Evolutionary conservation across 1,140 invertebrate genomes (phyloP).

Genomic region (Liolophura sinensis): DNA sequence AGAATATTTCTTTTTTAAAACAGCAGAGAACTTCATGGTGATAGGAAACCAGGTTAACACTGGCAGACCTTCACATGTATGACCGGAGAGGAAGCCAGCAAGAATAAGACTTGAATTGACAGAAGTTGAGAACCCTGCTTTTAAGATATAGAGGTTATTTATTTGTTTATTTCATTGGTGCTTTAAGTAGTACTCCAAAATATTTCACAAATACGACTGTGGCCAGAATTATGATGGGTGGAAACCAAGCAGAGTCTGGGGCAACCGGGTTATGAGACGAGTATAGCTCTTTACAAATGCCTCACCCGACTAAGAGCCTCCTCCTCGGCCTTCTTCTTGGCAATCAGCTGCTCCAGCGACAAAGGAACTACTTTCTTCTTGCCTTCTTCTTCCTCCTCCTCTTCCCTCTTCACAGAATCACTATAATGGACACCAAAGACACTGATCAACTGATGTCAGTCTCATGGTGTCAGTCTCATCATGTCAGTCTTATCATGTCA

Average conservation of each 20-base stretch:
- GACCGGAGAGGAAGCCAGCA: background rate
- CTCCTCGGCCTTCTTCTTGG: constrained; percentile 96
- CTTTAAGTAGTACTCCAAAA: too few species aligned
- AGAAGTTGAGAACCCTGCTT: too few species aligned
- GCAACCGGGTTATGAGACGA: background rate
- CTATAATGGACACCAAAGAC: constrained; percentile 1
- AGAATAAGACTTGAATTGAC: too few species aligned
- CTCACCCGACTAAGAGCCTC: constrained; percentile 68
- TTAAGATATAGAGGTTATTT: too few species aligned
- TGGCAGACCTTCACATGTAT: background rate
- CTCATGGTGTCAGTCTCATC: background rate
- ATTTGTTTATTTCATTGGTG: too few species aligned
- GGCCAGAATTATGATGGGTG: too few species aligned
- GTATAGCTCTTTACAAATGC: too few species aligned
- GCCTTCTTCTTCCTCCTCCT: constrained; percentile 70
- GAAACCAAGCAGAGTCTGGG: too few species aligned
- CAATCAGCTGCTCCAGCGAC: constrained; percentile 92
- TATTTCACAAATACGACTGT: too few species aligned
- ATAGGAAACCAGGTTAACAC: background rate
- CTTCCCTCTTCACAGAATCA: too few species aligned
- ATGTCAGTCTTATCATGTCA: background rate
- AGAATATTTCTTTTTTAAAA: too few species aligned
- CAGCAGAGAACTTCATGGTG: too few species aligned
- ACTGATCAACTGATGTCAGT: background rate
- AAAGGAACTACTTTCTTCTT: constrained; percentile 67